Conservation (phyloP, 2,113 vertebrate genomes). For the Caranx melampygus region DNA sequence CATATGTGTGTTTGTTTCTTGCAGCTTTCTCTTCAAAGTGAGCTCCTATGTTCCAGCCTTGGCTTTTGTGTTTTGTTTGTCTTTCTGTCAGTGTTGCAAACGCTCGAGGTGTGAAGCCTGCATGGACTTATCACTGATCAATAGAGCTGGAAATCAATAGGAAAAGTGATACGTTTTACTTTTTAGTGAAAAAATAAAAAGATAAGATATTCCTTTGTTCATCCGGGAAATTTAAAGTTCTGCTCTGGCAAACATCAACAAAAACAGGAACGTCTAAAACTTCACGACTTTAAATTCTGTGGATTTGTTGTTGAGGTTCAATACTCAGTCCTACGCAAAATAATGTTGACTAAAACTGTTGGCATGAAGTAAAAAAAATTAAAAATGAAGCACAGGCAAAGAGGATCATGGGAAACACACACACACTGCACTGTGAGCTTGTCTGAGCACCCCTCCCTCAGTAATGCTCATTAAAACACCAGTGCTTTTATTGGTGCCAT, state of each 20-base stretch:
- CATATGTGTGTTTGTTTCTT: not conserved
- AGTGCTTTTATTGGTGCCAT: constrained; percentile 1
- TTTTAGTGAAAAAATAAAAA: not conserved
- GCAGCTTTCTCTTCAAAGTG: constrained; percentile 45
- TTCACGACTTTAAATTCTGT: too few relatives aligned
- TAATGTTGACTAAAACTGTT: too few relatives aligned
- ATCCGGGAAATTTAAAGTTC: too few relatives aligned
- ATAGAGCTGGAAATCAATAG: not conserved
- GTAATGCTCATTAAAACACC: not conserved
- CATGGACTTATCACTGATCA: not conserved
- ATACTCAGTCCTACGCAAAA: not conserved
- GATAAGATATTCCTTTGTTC: too few relatives aligned
- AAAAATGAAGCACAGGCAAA: not conserved
- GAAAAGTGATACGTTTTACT: not conserved
- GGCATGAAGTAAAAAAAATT: too few relatives aligned
- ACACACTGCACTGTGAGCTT: not conserved
- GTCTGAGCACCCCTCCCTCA: not conserved
- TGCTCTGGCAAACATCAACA: too few relatives aligned
- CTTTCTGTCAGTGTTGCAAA: constrained; percentile 18
- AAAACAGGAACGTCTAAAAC: too few relatives aligned
- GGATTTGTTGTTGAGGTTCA: not conserved
- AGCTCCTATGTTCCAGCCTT: not conserved
- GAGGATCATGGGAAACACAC: not conserved
- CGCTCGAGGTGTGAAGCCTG: constrained; percentile 11
- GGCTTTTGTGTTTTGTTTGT: constrained; percentile 28